Evolutionary conservation across 2,888 invertebrate species (phyloP), one percentile per base, ranked within the genome.

Genomic region (Chaetogeoica ovagalla): DNA sequence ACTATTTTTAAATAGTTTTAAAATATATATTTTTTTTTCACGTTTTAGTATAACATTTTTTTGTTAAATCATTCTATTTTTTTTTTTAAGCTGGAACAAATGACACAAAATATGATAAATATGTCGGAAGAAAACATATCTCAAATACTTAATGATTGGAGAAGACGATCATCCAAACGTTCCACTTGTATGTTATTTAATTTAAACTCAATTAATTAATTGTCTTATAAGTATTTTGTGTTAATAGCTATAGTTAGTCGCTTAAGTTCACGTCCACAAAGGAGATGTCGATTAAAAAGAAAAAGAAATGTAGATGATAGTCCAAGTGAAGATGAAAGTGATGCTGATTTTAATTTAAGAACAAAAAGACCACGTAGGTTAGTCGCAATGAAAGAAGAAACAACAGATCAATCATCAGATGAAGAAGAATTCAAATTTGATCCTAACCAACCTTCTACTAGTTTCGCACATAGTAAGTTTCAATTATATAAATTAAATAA

Each of bases 241-340:
- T 37, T 43, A 37, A 57, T 57, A 79, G 79, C 79, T 70, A 62
- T 71, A 43, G 79, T 70, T 13, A 65, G 62, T 57, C 79, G 71
- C 1, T 57, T 79, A 23, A 79, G 79, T 79, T 79, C 79, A 43
- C 79, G 79, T 57, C 79, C 79, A 8, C 70, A 71, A 63, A 83
- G 75, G 57, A 76, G 55, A 81, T 81, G 69, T 62, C 65, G 52
- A 75, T 82, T 82, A 82, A 82, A 82, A 81, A 82, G 76, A 82
- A 81, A 71, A 81, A 81, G 65, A 65, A 71, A 68, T 82, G 73
- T 65, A 13, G 62, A 81, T 15, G 23, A 76, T 57, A 82, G 76
- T 65, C 77, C 69, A 21, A 82, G 71, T 71, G 79, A 79, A 59
- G 66, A 68, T 30, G 71, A 72, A 21, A 72, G 72, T 79, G 82